A percentile compares a stretch with the other conserved stretches of the same genome.
These are phyloP conservation scores for Caenorhabditis imperialis DNA, from an alignment of 2,888 invertebrate species.

Conservation along the genomic window DNA sequence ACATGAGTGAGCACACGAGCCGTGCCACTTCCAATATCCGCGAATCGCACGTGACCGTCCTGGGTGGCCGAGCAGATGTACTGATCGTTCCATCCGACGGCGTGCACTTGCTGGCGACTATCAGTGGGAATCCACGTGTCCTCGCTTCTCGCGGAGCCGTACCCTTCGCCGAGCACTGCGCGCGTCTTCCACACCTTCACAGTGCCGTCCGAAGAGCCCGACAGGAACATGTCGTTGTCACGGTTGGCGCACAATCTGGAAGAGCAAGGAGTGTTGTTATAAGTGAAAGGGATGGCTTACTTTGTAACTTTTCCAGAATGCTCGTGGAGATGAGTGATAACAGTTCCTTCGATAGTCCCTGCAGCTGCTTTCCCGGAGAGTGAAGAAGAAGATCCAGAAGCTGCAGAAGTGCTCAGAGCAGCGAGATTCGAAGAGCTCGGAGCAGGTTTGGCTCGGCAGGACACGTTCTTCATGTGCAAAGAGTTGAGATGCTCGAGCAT, in stretches of 20 bases:
- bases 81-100: slow-evolving; percentile 49
- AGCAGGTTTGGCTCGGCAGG: slow-evolving; percentile 1
- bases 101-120: slow-evolving; percentile 12
- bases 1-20: slow-evolving; percentile 39
- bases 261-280: background rate
- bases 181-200: slow-evolving; percentile 62
- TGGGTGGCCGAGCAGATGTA: slow-evolving; percentile 28
- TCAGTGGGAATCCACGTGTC: slow-evolving; percentile 38
- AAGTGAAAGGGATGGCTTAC: too few relatives aligned
- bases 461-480: slow-evolving; percentile 37
- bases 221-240: slow-evolving; percentile 63
- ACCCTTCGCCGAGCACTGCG: slow-evolving; percentile 56
- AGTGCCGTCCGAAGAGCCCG: slow-evolving; percentile 64
- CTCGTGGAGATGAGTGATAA: slow-evolving; percentile 72
- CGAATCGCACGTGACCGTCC: slow-evolving; percentile 45
- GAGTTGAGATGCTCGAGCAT: slow-evolving; percentile 45
- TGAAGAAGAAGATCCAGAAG: background rate
- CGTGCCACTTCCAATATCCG: slow-evolving; percentile 33
- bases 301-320: slow-evolving; percentile 65
- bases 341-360: slow-evolving; percentile 33
- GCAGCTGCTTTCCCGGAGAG: background rate
- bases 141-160: slow-evolving; percentile 53
- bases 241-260: slow-evolving; percentile 64
- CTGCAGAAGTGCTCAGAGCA: background rate
- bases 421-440: background rate